Evolutionary conservation across 2,113 vertebrate species (phyloP), one percentile per base, ranked within the genome.

Genomic region (Xiphophorus hellerii): DNA sequence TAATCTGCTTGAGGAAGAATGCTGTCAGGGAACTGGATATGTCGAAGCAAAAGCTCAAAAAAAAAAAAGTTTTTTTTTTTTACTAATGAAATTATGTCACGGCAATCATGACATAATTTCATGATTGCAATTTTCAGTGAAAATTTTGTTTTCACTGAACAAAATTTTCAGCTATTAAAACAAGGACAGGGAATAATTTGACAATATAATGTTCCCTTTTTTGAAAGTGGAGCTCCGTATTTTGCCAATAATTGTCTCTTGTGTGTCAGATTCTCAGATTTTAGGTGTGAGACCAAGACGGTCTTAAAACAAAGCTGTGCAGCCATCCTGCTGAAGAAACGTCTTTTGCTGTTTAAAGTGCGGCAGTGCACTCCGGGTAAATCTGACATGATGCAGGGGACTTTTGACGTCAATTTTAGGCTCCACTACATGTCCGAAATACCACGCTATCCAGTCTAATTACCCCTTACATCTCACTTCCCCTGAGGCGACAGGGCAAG

Each of bases 341-440:
- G 22, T n/a, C n/a, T 61, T 62, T 20, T 1, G 29, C 69, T 17
- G 11, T 25, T 61, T 12, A 78, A 85, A 84, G 81, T 51, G 60
- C 54, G 73, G 68, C 66, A 82, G 62, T 33, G 33, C 44, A 37
- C 11, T 73, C 33, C 31, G 66, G 44, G 58, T 35, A 3, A 48
- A 71, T 28, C 69, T 82, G 69, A 73, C 69, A 71, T 37, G 20
- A 73, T 76, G 65, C 44, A 72, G 81, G 74, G 87, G 69, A 76
- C 48, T 51, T 77, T 67, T 86, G 81, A 88, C 76, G 74, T 86
- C 87, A 87, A 71, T 80, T 84, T 84, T 77, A 74, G 66, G 37
- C 71, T 77, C 39, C 39, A 27, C 54, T 58, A 30, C 29, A 58
- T 66, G 62, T 82, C 69, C 73, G 67, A 78, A 86, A 71, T 61